Base-by-base conservation (phyloP, 2,797 vertebrate genomes). In the Hoplostethus mediterraneus region DNA sequence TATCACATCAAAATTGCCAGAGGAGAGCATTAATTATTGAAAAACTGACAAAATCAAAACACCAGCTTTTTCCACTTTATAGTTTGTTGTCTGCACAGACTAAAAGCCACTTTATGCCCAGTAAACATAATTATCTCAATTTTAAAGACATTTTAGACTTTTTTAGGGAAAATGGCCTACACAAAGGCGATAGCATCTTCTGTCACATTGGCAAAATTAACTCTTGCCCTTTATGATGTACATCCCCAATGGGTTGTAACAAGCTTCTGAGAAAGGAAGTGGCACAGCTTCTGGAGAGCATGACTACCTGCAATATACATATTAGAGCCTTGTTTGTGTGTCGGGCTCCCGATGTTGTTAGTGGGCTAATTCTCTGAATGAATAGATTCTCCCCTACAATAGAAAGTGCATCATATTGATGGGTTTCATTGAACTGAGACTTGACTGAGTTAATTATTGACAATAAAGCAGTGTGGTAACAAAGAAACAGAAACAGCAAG, bases 91-190 rank as follows among this genome's bases (percentile, higher is more conserved):
- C 83, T 82, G 76, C 75, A 58, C 86, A 78, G 90, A 91, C 87
- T 90, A 84, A 89, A 87, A 88, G 77, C 73, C 85, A 71, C 81
- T 87, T 67, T 59, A 51, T 48, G 72, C 56, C 72, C 83, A 88
- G 88, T 93, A 94, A 94, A 94, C 91, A 94, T 92, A 93, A 94
- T 94, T 94, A 95, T 93, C 88, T 87, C 91, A 92, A 93, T 95
- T 94, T 90, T 85, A 78, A 84, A 91, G 82, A 91, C 84, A 85
- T 83, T 47, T 68, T 77, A 10, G 60, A 63, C 77, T 63, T 75
- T 67, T 62, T 8, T 52, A 79, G 45, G 53, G 45, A 70, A 77
- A 42, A 51, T 8, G 60, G 80, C 60, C 52, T 3, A 81, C 84
- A 87, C 86, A 90, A 87, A 88, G 80, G 79, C 80, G 67, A 2